Base-by-base conservation (phyloP, 2,797 vertebrate genomes). In the Crax fasciolata region DNA sequence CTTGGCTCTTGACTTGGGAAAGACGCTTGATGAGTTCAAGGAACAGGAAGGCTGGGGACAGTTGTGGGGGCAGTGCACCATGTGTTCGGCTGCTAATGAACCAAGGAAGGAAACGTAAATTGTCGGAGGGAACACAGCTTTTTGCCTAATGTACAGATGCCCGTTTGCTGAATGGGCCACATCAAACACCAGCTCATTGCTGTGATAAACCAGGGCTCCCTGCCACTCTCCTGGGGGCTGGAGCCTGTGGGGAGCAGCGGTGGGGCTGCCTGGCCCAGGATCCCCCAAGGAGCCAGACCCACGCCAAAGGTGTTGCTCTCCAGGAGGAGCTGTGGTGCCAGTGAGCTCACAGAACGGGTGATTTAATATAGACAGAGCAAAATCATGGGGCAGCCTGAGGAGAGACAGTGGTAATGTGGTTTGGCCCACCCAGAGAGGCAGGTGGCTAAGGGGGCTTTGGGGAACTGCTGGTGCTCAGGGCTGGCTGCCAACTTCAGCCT, bases 1-100 rank as follows among this genome's bases (percentile, higher is more conserved):
- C 46, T 93, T 92, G 89, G 86, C 89, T 83, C 30, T 41, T 8
- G 70, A 71, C 38, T 51, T 63, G 74, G 89, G 77, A 89, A 70
- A 67, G 79, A 25, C 10, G 7, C 41, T 52, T 13, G 24, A 61
- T 80, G 84, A 28, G 77, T 90, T 54, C 77, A 86, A 77, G 73
- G 59, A 72, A 62, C 3, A 28, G 80, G 65, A 65, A 84, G 80
- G 77, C 65, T 5, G 2, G 55, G 63, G 89, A 52, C 41, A 38
- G 54, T 14, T 1, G 0, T 11, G 25, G 9, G 18, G 73, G 65
- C 55, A 30, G 68, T 27, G 11, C 57, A 6, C 32, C 13, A 10
- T 2, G 4, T 5, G 17, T 13, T 54, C 62, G 61, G 65, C 87
- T 79, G 73, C 65, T 32, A 1, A 52, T 7, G 77, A 25, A 2